Conservation (phyloP, 2,113 vertebrate genomes). For the Anseranas semipalmata region DNA sequence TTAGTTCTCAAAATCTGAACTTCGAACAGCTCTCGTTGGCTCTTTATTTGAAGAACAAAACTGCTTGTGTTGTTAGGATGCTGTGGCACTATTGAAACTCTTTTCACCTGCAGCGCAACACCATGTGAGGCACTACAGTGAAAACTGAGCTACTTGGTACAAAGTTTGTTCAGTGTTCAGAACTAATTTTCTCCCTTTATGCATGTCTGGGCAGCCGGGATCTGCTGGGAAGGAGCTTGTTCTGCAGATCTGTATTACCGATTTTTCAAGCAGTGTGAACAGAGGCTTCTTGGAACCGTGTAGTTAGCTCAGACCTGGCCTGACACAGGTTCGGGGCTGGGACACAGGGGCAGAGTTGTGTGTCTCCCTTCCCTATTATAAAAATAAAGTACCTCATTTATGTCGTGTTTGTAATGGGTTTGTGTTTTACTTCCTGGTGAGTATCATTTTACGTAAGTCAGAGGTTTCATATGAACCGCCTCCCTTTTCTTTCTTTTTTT, state of each 20-base stretch:
- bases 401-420: neutral
- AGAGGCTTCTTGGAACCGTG: neutral
- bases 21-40: neutral
- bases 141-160: neutral
- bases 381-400: neutral
- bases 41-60: neutral
- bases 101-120: neutral
- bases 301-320: neutral
- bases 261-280: neutral
- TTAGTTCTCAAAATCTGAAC: neutral
- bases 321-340: neutral
- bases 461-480: neutral
- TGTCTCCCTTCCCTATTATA: neutral
- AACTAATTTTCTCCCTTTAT: neutral
- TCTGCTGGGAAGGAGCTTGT: neutral
- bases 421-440: neutral
- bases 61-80: neutral
- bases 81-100: neutral
- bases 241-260: neutral
- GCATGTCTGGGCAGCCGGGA: neutral
- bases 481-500: neutral
- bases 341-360: neutral
- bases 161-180: neutral
- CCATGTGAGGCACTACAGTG: no score
- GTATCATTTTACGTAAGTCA: neutral